These are phyloP conservation scores for Pogonognathellus flavescens DNA, from an alignment of 1,140 invertebrate species.

Conservation along the genomic window DNA sequence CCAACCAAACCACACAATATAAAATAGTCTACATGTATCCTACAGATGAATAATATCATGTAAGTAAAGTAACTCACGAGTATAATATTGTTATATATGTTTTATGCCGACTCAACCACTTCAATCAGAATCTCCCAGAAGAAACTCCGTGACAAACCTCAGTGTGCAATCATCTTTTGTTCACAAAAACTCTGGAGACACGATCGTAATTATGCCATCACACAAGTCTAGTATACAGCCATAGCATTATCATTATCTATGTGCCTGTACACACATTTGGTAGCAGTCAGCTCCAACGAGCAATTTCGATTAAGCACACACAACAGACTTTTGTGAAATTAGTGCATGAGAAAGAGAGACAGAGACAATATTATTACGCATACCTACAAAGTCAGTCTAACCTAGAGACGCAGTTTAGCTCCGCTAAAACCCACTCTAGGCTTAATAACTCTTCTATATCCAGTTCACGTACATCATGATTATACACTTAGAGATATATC, in stretches of 20 bases:
- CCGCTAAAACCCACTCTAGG: too few relatives aligned
- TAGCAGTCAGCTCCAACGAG: conserved; percentile 20
- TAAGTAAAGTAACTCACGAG: too few relatives aligned
- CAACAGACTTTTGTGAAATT: conserved; percentile 16
- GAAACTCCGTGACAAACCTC: conserved; percentile 48
- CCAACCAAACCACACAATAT: background rate
- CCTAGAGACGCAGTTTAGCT: too few relatives aligned
- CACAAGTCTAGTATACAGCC: background rate
- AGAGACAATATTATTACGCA: too few relatives aligned
- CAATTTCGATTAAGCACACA: conserved; percentile 28
- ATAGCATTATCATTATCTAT: background rate
- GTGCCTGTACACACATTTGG: background rate
- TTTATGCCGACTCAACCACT: background rate
- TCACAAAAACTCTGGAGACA: conserved; percentile 47
- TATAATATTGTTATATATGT: background rate
- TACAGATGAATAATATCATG: conserved; percentile 7
- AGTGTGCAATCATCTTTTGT: conserved; percentile 51
- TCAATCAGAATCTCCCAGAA: conserved; percentile 39
- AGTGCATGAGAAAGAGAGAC: conserved; percentile 3
- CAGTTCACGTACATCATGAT: background rate
- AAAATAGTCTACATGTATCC: background rate
- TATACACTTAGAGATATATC: background rate
- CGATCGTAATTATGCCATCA: conserved; percentile 40
- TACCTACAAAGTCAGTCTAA: too few relatives aligned
- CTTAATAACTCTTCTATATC: too few relatives aligned